A percentile compares a stretch with the other conserved stretches of the same genome.
phyloP scores from a whole-genome alignment of 2,113 vertebrate genomes.

The Mastomys coucha region DNA sequence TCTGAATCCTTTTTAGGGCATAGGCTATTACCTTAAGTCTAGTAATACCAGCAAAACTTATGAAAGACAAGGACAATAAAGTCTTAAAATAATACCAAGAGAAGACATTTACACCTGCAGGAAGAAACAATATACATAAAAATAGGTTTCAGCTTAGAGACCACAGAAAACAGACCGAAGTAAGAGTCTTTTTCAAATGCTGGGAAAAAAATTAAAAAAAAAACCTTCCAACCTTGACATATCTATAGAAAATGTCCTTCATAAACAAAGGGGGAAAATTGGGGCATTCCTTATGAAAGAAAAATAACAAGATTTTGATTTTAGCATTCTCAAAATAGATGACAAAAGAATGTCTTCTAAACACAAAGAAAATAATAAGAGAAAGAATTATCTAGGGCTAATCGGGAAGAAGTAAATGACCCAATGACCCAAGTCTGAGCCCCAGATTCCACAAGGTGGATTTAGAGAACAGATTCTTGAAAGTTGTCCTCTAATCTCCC shows the following conservation, averaged over 20 bases:
- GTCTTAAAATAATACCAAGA: neutral
- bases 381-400: neutral
- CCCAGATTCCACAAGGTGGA: neutral
- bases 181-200: neutral
- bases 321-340: neutral
- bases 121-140: neutral
- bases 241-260: neutral
- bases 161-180: neutral
- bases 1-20: neutral
- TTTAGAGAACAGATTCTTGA: neutral
- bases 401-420: no score
- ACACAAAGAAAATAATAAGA: neutral
- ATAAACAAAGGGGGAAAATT: neutral
- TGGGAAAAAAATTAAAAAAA: neutral
- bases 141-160: neutral
- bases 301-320: neutral
- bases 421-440: neutral
- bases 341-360: neutral
- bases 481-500: neutral
- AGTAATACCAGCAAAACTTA: neutral
- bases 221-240: neutral
- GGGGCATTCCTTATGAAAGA: neutral
- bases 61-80: neutral
- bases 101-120: neutral
- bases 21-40: neutral